Percentiles rank a stretch among this genome's conserved stretches.
Evolutionary conservation across 2,113 vertebrate species (phyloP).

Genomic region (Miniopterus natalensis): DNA sequence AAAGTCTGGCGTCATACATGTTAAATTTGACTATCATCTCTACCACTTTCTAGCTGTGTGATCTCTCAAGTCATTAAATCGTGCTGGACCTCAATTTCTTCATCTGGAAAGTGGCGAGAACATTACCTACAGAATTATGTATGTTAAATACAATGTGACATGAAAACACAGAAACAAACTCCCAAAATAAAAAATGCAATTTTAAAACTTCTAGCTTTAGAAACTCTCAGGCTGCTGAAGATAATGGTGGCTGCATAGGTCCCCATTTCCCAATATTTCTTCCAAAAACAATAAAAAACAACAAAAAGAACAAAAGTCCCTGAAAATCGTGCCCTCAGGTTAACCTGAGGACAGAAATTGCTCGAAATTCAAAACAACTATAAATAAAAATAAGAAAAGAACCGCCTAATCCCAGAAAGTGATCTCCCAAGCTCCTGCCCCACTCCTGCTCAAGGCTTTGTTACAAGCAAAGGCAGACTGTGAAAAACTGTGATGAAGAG

Average conservation of each 20-base stretch:
- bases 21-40: not conserved
- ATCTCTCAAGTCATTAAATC: not conserved
- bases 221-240: not conserved
- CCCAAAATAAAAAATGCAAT: not conserved
- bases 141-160: not conserved
- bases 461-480: not conserved
- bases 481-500: not conserved
- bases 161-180: not conserved
- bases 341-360: not conserved
- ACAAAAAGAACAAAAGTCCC: not conserved
- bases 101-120: not conserved
- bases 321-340: not conserved
- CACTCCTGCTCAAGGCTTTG: not conserved
- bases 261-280: not conserved
- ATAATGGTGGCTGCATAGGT: not conserved
- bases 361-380: conserved; percentile 29
- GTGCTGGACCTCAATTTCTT: not conserved
- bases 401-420: not conserved
- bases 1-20: not conserved
- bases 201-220: not conserved
- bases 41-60: not conserved
- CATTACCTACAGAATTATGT: not conserved
- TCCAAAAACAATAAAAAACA: not conserved
- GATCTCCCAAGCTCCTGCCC: too few species aligned
- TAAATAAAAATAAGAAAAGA: not conserved